Evolutionary conservation across 2,888 invertebrate species (phyloP).

Genomic region (Eupithecia subfuscata): DNA sequence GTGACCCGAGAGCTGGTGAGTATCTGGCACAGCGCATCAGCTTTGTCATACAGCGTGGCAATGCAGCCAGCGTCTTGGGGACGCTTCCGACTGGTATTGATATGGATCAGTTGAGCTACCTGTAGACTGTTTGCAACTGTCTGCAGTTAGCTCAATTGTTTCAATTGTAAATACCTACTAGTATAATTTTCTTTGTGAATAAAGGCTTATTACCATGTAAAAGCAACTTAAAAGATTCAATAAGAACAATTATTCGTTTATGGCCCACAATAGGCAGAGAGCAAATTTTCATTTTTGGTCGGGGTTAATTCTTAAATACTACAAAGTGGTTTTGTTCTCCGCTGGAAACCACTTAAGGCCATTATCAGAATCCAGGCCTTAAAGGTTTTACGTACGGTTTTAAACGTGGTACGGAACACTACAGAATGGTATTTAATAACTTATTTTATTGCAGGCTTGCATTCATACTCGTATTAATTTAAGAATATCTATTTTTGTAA

Average conservation of each 20-base stretch:
- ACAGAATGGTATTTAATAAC: not conserved
- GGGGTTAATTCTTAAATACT: constrained; percentile 40
- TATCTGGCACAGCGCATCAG: no score
- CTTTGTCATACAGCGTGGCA: no score
- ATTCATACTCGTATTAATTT: not conserved
- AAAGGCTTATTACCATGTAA: not conserved
- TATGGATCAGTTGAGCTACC: no score
- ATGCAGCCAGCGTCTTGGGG: no score
- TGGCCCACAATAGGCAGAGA: constrained; percentile 7
- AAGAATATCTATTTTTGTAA: not conserved
- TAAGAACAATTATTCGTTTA: constrained; percentile 11
- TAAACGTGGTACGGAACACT: constrained; percentile 1
- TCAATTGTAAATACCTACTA: no score
- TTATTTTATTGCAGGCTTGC: not conserved
- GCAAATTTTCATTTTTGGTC: constrained; percentile 8
- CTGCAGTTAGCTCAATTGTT: no score
- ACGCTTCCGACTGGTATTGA: no score
- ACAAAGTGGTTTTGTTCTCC: constrained; percentile 32
- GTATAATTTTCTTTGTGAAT: no score
- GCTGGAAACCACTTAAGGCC: constrained; percentile 42
- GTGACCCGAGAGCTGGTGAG: no score
- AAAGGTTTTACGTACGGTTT: constrained; percentile 14
- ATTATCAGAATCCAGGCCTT: constrained; percentile 40
- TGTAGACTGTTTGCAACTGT: no score
- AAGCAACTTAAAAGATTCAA: not conserved